Evolutionary conservation across 2,113 vertebrate species (phyloP).

Genomic region (Cettia cetti): DNA sequence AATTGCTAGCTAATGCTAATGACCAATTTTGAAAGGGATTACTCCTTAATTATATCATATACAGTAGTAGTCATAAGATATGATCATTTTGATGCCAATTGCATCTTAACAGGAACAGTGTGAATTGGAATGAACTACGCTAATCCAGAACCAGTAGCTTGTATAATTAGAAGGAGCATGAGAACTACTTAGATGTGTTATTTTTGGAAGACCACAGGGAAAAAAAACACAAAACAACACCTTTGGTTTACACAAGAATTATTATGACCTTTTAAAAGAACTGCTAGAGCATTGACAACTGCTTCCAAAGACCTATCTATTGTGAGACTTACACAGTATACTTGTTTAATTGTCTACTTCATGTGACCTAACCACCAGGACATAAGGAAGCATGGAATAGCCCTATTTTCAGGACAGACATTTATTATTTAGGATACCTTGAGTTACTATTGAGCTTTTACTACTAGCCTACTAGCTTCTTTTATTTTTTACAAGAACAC

Average conservation of each 20-base stretch:
- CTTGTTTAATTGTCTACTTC: not conserved
- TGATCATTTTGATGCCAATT: slow-evolving; percentile 17
- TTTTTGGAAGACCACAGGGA: not conserved
- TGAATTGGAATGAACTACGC: not conserved
- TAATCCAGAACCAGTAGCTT: slow-evolving; percentile 26
- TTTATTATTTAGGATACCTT: not conserved
- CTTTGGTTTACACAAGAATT: not conserved
- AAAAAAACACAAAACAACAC: fast-evolving
- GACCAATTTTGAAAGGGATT: slow-evolving; percentile 50
- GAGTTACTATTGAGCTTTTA: not conserved
- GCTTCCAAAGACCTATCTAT: not conserved
- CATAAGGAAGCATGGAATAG: not conserved
- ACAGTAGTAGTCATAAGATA: not conserved
- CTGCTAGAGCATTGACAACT: not conserved
- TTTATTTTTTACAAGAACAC: not conserved
- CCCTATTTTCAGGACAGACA: not conserved
- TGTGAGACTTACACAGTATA: not conserved
- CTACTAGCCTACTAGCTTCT: not conserved
- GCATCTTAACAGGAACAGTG: not conserved
- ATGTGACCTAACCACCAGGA: not conserved
- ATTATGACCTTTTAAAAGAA: not conserved
- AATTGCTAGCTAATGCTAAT: slow-evolving; percentile 51
- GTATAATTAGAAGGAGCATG: not conserved
- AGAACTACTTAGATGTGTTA: not conserved
- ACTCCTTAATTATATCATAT: slow-evolving; percentile 20